These are phyloP conservation scores for Steinernema carpocapsae DNA, from an alignment of 2,888 invertebrate genomes.

Conservation along the genomic window DNA sequence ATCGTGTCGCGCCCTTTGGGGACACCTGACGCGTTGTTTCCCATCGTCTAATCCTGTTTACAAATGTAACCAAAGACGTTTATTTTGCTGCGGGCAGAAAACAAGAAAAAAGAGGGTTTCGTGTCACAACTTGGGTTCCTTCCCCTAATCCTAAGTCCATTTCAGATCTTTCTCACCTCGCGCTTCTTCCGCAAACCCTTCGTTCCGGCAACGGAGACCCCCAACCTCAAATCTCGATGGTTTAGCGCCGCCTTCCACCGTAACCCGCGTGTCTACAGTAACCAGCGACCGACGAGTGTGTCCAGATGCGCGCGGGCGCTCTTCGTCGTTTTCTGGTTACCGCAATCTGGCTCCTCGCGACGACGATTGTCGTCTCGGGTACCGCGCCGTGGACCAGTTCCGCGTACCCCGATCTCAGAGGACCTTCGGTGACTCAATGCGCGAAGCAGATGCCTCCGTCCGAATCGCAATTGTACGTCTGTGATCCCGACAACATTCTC, in stretches of 20 bases:
- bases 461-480: slow-evolving; percentile 62
- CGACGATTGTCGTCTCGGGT: slow-evolving; percentile 14
- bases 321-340: not conserved
- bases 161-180: not conserved
- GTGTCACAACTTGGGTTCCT: not conserved
- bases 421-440: slow-evolving; percentile 44
- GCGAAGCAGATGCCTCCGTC: not conserved
- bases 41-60: not conserved
- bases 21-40: not conserved
- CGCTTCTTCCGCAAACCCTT: not conserved
- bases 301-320: slow-evolving; percentile 13
- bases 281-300: not conserved
- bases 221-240: not conserved
- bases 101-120: not conserved
- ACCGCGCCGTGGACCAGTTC: slow-evolving; percentile 45
- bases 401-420: slow-evolving; percentile 59
- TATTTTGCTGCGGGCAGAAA: not conserved
- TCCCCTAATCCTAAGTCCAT: not conserved
- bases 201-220: not conserved
- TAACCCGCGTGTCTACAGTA: not conserved
- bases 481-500: slow-evolving; percentile 67
- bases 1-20: not conserved
- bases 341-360: not conserved
- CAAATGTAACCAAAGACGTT: not conserved
- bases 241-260: not conserved